Evolutionary conservation across 1,140 invertebrate species (phyloP), one percentile per base, ranked within the genome.

Genomic region (Rhagoletis pomonella): DNA sequence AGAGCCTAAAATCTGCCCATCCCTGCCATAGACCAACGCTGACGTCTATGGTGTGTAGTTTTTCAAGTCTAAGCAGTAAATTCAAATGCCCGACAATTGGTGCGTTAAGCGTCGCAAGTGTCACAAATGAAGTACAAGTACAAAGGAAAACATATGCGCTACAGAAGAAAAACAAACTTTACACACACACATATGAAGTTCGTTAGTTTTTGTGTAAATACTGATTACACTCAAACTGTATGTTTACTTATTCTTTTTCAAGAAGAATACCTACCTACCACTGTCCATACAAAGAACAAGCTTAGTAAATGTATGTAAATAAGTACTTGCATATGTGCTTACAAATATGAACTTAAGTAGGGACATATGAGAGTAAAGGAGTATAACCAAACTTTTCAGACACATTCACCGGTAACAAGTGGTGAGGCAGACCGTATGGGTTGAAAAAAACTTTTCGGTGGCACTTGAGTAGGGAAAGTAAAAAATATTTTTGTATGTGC

Each of bases 71-170:
- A 73, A 47, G 17, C 10, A 47, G 39, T 9, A 73, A 73, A 73
- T 73, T 39, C 67, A 73, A 73, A 73, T 73, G 42, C 4, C 67
- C 44, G 67, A 73, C 10, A 73, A 73, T 73, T 73, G 67, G 67
- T 47, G 67, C 4, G 67, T 73, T 47, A 73, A 73, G 65, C 42
- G 65, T 10, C 65, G 42, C 39, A 39, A 67, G 67, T 73, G 39
- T 44, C 5, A 67, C 19, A 64, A 55, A 55, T 55, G 10, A 55
- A 55, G 50, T 55, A 29, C 29, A 67, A 65, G 14, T 47, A 42
- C 42, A 47, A 47, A 73, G 67, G n/a, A 47, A 73, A 14, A 39
- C 67, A 73, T 47, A 73, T 73, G 39, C 42, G 42, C 3, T 6
- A 73, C 42, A 73, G 14, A 44, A 42, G 39, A 42, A 14, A 42